Evolutionary conservation across 1,140 invertebrate genomes (phyloP).

Genomic region (Forficula auricularia): DNA sequence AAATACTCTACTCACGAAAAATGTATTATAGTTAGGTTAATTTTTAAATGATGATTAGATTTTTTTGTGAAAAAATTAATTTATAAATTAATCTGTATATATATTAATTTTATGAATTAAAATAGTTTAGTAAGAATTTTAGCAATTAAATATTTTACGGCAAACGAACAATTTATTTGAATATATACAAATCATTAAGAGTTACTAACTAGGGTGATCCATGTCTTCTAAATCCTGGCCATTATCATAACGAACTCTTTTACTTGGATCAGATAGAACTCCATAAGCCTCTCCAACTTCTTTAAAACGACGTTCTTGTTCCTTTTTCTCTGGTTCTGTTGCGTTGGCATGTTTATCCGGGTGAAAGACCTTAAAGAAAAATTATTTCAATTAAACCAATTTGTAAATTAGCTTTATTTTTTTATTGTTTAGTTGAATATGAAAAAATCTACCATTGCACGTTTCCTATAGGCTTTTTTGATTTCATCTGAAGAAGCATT

Average conservation of each 20-base stretch:
- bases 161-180: background rate
- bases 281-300: conserved; percentile 94
- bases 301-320: conserved; percentile 92
- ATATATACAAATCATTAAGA: conserved; percentile 4
- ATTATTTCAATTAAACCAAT: too few species aligned
- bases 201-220: conserved; percentile 25
- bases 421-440: background rate
- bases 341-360: conserved; percentile 77
- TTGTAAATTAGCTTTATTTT: background rate
- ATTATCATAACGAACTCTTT: conserved; percentile 78
- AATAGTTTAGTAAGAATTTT: background rate
- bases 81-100: background rate
- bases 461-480: conserved; percentile 88
- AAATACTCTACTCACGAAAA: too few species aligned
- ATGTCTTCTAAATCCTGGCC: conserved; percentile 73
- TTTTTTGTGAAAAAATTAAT: too few species aligned
- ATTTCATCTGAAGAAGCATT: conserved; percentile 83
- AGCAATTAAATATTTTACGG: too few species aligned
- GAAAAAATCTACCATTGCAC: conserved; percentile 30
- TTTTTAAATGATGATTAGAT: background rate
- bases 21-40: background rate
- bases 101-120: conserved; percentile 8
- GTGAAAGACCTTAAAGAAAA: conserved; percentile 5
- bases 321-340: conserved; percentile 60
- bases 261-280: conserved; percentile 81